These are phyloP conservation scores for Drosophila formosana DNA, from an alignment of 2,888 invertebrate genomes.

Conservation along the genomic window DNA sequence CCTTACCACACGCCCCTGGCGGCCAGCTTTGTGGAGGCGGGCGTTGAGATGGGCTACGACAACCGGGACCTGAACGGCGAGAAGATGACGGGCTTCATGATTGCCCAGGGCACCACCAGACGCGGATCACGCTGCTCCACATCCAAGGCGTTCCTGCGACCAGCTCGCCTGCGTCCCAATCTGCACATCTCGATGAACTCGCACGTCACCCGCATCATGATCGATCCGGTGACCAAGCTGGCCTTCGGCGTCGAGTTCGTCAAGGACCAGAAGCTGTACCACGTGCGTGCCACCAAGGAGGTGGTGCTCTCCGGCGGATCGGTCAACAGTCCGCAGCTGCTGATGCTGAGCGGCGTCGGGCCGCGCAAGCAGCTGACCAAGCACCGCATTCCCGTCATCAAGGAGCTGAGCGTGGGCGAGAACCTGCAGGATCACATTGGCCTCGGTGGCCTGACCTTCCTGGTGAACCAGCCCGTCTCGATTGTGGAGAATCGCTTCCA, in stretches of 20 bases:
- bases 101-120: conserved; percentile 92
- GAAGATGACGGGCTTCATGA: conserved; percentile 94
- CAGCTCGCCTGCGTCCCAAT: conserved; percentile 92
- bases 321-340: conserved; percentile 95
- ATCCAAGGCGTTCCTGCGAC: conserved; percentile 94
- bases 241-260: conserved; percentile 94
- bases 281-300: conserved; percentile 92
- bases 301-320: conserved; percentile 96
- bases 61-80: conserved; percentile 95
- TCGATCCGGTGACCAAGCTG: conserved; percentile 90
- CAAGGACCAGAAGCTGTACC: conserved; percentile 89
- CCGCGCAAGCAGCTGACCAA: conserved; percentile 90
- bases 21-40: conserved; percentile 92
- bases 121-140: conserved; percentile 95
- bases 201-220: conserved; percentile 91
- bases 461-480: conserved; percentile 91
- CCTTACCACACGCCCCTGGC: conserved; percentile 94
- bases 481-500: conserved; percentile 92
- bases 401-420: conserved; percentile 92
- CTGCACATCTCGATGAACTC: conserved; percentile 93
- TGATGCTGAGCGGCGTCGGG: conserved; percentile 97
- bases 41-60: conserved; percentile 93
- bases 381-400: conserved; percentile 91
- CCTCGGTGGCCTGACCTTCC: conserved; percentile 93
- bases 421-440: conserved; percentile 96